Evolutionary conservation across 2,888 invertebrate species (phyloP).

Genomic region (Philereme vetulata): DNA sequence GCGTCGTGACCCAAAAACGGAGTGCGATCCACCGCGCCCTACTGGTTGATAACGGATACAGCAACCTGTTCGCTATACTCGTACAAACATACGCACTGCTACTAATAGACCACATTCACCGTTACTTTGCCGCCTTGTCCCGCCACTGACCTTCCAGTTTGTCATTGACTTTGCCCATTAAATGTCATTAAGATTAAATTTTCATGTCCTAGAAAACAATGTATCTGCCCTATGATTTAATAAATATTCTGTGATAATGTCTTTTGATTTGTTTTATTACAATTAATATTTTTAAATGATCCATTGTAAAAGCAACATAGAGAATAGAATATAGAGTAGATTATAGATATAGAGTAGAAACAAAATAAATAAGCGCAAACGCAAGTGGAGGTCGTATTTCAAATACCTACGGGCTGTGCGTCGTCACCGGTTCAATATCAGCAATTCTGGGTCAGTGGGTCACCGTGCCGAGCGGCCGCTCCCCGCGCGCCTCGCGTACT

Average conservation of each 20-base stretch:
- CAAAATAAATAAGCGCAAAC: conserved; percentile 61
- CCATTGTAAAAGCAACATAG: conserved; percentile 5
- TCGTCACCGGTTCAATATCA: conserved; percentile 81
- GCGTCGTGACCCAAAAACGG: conserved; percentile 82
- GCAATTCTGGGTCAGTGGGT: conserved; percentile 81
- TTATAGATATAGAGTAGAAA: conserved; percentile 28
- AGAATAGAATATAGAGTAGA: no score
- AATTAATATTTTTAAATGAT: not conserved
- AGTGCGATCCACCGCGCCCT: conserved; percentile 69
- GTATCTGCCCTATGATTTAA: not conserved
- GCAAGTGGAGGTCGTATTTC: conserved; percentile 76
- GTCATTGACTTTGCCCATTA: conserved; percentile 44
- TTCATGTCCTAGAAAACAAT: conserved; percentile 5
- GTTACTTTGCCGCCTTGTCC: conserved; percentile 59
- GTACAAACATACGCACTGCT: conserved; percentile 51
- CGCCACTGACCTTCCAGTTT: conserved; percentile 17
- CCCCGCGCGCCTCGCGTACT: conserved; percentile 56
- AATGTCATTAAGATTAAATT: conserved; percentile 15
- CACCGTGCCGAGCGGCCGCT: conserved; percentile 69
- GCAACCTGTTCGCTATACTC: conserved; percentile 69
- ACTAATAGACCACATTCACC: conserved; percentile 50
- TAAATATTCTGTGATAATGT: not conserved
- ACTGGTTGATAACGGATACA: conserved; percentile 73
- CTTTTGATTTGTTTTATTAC: not conserved
- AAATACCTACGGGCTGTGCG: conserved; percentile 68